Conservation (phyloP, 2,888 invertebrate genomes). For the Hoplodrina ambigua region DNA sequence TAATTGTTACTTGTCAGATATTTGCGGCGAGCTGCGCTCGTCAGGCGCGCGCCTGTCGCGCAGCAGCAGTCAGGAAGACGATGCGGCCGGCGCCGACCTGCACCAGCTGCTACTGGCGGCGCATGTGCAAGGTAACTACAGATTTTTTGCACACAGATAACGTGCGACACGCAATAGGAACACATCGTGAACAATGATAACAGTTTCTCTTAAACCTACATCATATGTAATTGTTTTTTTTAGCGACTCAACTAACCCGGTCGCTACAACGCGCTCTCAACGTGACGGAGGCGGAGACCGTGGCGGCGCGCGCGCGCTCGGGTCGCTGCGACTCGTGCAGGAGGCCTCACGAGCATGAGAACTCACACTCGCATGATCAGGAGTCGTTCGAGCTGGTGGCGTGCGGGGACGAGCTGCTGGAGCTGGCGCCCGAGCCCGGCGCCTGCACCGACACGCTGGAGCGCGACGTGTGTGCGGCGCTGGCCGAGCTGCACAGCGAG, state of each 20-base stretch:
- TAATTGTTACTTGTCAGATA: constrained; percentile 61
- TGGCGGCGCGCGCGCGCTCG: constrained; percentile 69
- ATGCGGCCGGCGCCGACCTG: constrained; percentile 67
- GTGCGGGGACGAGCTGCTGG: constrained; percentile 10
- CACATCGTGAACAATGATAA: no score
- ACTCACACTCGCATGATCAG: no score
- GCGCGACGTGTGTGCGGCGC: constrained; percentile 67
- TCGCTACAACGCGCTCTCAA: constrained; percentile 68
- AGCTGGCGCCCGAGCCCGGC: not conserved
- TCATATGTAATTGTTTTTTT: not conserved
- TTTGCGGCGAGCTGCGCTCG: constrained; percentile 64
- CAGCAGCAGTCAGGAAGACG: constrained; percentile 62
- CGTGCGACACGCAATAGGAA: no score
- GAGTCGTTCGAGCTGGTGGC: constrained; percentile 31
- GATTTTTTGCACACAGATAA: no score
- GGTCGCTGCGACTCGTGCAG: constrained; percentile 76
- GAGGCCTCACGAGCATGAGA: not conserved
- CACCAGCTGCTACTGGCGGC: constrained; percentile 84
- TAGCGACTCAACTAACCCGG: constrained; percentile 75
- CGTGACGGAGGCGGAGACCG: constrained; percentile 72
- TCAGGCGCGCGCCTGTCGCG: constrained; percentile 57
- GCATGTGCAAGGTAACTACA: constrained; percentile 80
- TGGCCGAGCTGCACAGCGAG: constrained; percentile 60
- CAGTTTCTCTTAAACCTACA: no score
- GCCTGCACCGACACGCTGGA: constrained; percentile 51